Base-by-base conservation (phyloP, 92 coral and sea anemone genomes). In the Virgularia gustaviana region DNA sequence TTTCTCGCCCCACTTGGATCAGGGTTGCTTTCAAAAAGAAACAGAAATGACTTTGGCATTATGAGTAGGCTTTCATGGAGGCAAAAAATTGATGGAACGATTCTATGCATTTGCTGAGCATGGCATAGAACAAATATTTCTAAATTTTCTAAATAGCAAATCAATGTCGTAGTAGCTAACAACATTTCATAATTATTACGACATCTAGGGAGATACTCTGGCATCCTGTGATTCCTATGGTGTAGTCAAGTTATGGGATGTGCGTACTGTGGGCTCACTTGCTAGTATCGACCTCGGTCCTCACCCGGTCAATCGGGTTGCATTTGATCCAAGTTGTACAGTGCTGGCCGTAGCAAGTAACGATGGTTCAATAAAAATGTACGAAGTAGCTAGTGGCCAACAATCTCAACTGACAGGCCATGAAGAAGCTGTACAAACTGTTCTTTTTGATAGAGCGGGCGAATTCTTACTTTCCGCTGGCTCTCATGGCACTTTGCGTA, bases 151-250 rank as follows among this genome's bases (percentile, higher is more conserved):
- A 55, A 6, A 55, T 24, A 22, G n/a, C n/a, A n/a, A n/a, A n/a
- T n/a, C n/a, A n/a, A n/a, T n/a, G n/a, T n/a, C n/a, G n/a, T n/a
- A n/a, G 5, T 10, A 3, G 32, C 28, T 7, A 54, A 54, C 61
- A 23, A 54, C n/a, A 54, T 54, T 8, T 35, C 23, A 8, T 25
- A 0, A 0, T 0, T 60, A 1, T 60, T 60, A 0, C 37, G 15
- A n/a, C 37, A 35, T 57, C 8, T 76, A 94, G 99, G 99, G 99
- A 41, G 99, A 94, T 54, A 94, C 89, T 18, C 89, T 94, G 32
- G 96, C 99, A 20, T 94, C 99, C 2, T 94, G 99, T 70, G 99
- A 94, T 58, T 87, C 99, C 1, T 94, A 94, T 64, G 99, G 99
- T 31, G 81, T 85, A 29, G 90, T 89, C 18, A 94, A 94, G 52